Base-by-base conservation (phyloP, 2,888 invertebrate genomes). In the Therioaphis trifolii region DNA sequence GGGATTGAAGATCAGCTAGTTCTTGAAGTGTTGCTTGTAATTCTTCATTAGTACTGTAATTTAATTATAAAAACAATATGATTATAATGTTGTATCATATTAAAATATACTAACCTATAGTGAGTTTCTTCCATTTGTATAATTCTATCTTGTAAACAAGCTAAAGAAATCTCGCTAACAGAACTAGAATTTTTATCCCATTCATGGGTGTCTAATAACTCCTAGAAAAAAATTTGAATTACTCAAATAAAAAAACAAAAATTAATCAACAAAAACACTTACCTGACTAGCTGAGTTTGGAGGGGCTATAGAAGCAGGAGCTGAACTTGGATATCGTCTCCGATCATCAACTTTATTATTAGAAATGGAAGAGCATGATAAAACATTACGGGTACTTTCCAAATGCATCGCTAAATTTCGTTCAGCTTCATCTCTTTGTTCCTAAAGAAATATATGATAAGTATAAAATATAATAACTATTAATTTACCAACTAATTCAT, bases 171-270 rank as follows among this genome's bases (percentile, higher is more conserved):
- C 89, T 97, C 96, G 89, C 96, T 96, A 86, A 93, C 91, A 5
- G 94, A 94, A 85, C 95, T 94, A 84, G 96, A 96, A 89, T 95
- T 94, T 88, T 95, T 96, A 89, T 97, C 96, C 97, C 97, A 97
- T 86, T 96, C 95, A 24, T 80, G 85, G 4, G 86, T 71, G 40
- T 86, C 85, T 29, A 85, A 76, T 58, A 85, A 84, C 43, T 86
- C 86, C 86, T 86, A 46, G 21, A 69, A 15, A 71, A 35, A 21
- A 18, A 58, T 5, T 68, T 46, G 35, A 40, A 24, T 69, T 55
- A 43, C 15, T 66, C 3, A 35, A 4, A 9, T n/a, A 68, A 69
- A 4, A 9, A n/a, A 68, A 69, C 3, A 27, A 69, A 43, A 52
- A 18, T 55, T 18, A 40, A 2, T 61, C 12, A 21, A 35, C 12